Evolutionary conservation across 2,113 vertebrate species (phyloP), one percentile per base, ranked within the genome.

Genomic region (Platichthys flesus): DNA sequence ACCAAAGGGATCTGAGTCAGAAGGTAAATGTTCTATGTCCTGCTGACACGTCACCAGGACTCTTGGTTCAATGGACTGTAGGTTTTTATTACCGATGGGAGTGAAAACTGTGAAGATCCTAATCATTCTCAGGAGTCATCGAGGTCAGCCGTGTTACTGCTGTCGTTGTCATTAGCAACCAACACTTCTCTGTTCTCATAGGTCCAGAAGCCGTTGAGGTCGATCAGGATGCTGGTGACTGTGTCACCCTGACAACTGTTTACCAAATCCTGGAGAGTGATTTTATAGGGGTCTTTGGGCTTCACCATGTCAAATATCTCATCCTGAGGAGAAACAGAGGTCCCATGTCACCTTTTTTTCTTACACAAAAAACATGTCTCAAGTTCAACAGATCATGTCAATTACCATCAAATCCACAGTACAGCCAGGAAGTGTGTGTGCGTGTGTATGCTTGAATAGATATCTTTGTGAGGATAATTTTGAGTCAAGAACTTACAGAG

Each of bases 301-400:
- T 98, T 99, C 78, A 99, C 98, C 98, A 99, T 99, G 87, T 99
- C 97, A 91, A 97, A 99, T 84, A 99, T 98, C 93, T 99, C 98
- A 93, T 99, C 98, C 98, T 99, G 65, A 40, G 81, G 86, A 80
- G 87, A 79, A 24, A 85, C 71, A 26, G 47, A 0, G 1, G 28
- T 42, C 58, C 52, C 40, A 10, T 42, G 12, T 42, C 40, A 52
- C 4, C 21, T 0, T 67, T 1, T 57, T 18, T 62, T 15, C 35
- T 10, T 2, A 16, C 23, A 8, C 7, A 21, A 58, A 5, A 13
- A 12, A 42, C 23, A 31, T 31, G 31, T 31, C 1, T 24, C 24
- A 24, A 24, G 24, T 16, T 15, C 6, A 24, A 59, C 15, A 47
- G 21, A 69, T 20, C 40, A 42, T 16, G 24, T 49, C 15, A 61